These are phyloP conservation scores for Nycticryphes semicollaris DNA, from an alignment of 2,113 vertebrate genomes.

Conservation along the genomic window DNA sequence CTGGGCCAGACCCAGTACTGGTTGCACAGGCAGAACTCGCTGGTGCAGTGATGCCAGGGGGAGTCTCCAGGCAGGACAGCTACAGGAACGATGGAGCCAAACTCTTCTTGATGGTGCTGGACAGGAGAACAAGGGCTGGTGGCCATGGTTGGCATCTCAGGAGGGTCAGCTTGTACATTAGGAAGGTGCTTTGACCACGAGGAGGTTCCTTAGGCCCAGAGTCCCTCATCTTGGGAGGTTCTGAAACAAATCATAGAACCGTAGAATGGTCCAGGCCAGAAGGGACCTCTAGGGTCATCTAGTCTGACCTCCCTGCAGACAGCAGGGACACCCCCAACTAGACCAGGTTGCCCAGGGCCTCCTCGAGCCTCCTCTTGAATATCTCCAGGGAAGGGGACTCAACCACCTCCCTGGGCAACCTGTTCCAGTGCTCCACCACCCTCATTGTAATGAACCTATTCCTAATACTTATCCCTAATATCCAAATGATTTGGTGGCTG, in stretches of 20 bases:
- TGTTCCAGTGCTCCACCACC: too few species aligned
- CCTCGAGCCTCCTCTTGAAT: too few species aligned
- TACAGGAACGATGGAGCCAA: not conserved
- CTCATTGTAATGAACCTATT: too few species aligned
- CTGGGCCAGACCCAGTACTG: fast-evolving
- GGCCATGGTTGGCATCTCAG: fast-evolving
- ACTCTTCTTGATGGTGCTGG: not conserved
- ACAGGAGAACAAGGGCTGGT: not conserved
- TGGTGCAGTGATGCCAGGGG: not conserved
- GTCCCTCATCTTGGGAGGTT: not conserved
- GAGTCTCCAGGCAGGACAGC: not conserved
- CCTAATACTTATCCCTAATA: too few species aligned
- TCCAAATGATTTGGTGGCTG: not conserved
- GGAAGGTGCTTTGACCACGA: not conserved
- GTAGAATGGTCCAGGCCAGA: too few species aligned
- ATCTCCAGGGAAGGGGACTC: too few species aligned
- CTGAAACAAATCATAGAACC: not conserved
- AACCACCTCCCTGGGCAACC: too few species aligned
- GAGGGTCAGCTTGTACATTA: not conserved
- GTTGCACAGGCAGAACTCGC: not conserved
- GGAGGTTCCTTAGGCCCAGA: not conserved
- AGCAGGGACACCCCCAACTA: too few species aligned
- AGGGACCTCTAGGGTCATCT: too few species aligned
- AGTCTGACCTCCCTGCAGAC: too few species aligned
- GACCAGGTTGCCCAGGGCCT: too few species aligned